Evolutionary conservation across 2,888 invertebrate genomes (phyloP), one percentile per base, ranked within the genome.

Genomic region (Myathropa florea): DNA sequence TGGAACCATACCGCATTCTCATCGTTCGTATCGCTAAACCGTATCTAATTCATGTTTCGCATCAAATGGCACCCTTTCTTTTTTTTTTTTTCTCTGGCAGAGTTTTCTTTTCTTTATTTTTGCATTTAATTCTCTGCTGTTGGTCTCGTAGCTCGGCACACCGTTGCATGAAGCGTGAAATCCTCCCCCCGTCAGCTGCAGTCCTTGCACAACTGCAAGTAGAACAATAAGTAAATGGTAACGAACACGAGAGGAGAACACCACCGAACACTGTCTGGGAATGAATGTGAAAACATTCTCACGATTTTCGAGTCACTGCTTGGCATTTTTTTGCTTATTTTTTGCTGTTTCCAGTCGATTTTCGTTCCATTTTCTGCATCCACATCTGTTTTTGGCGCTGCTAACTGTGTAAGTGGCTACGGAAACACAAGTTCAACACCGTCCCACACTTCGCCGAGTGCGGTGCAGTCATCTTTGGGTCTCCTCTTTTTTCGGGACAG

Each of bases 21-120:
- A 78, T 78, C 83, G 75, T 39, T 78, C 68, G 28, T 78, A 78
- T 78, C 83, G 75, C 30, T 84, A 70, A 84, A 75, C 75, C 80
- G 64, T 71, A 76, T 84, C 76, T 84, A 80, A 79, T 71, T 80
- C 76, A 76, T 84, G 84, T 80, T 80, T 84, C 80, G 84, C 84
- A 80, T 84, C 84, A 67, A 80, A 80, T 76, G 67, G 80, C 80
- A 84, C 84, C 84, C 84, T 80, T 83, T 10, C 6, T n/a, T 2
- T n/a, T 55, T 59, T 26, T n/a, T 4, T n/a, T n/a, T 33, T 64
- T 21, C 72, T 67, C n/a, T n/a, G n/a, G 64, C 55, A 21, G 18
- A 14, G 18, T 65, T n/a, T 33, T 53, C 14, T 46, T 53, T 59
- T 18, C 30, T 36, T 26, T 12, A 60, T 61, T 72, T 73, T 70